Evolutionary conservation across 2,888 invertebrate genomes (phyloP).

Genomic region (Rhingia campestris): DNA sequence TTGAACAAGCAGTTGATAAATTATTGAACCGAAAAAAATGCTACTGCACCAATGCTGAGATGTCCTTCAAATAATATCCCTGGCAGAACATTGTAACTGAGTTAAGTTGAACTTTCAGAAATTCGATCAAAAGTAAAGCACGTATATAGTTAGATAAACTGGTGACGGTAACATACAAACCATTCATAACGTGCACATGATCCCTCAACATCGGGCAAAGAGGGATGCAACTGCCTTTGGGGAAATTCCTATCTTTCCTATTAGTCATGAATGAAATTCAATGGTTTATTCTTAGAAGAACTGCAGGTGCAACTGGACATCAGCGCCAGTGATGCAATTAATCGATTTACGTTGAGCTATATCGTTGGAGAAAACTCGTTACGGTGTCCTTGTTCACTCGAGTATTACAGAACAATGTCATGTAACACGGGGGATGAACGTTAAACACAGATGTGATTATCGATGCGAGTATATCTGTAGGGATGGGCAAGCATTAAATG

Average conservation of each 20-base stretch:
- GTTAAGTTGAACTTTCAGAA: slow-evolving; percentile 27
- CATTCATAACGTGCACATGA: slow-evolving; percentile 49
- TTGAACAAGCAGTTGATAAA: slow-evolving; percentile 61
- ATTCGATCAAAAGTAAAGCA: slow-evolving; percentile 47
- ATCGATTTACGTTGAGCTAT: slow-evolving; percentile 44
- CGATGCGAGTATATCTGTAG: background rate
- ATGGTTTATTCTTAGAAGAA: slow-evolving; percentile 28
- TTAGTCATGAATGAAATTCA: slow-evolving; percentile 27
- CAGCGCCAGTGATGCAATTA: slow-evolving; percentile 45
- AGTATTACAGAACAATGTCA: background rate
- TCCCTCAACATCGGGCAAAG: slow-evolving; percentile 22
- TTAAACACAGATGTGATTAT: slow-evolving; percentile 18
- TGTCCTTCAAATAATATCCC: slow-evolving; percentile 39
- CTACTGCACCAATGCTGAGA: slow-evolving; percentile 48
- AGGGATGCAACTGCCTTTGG: slow-evolving; percentile 50
- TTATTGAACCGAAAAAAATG: slow-evolving; percentile 47
- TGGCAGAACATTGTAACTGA: slow-evolving; percentile 16
- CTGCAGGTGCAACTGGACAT: slow-evolving; percentile 34
- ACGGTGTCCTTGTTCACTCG: slow-evolving; percentile 16
- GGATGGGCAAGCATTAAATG: too few species aligned
- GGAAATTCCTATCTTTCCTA: slow-evolving; percentile 37
- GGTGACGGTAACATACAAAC: background rate
- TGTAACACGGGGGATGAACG: background rate
- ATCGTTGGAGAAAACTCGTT: slow-evolving; percentile 6
- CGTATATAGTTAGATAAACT: background rate